Base-by-base conservation (phyloP, 2,113 vertebrate genomes). In the Xiphophorus hellerii region DNA sequence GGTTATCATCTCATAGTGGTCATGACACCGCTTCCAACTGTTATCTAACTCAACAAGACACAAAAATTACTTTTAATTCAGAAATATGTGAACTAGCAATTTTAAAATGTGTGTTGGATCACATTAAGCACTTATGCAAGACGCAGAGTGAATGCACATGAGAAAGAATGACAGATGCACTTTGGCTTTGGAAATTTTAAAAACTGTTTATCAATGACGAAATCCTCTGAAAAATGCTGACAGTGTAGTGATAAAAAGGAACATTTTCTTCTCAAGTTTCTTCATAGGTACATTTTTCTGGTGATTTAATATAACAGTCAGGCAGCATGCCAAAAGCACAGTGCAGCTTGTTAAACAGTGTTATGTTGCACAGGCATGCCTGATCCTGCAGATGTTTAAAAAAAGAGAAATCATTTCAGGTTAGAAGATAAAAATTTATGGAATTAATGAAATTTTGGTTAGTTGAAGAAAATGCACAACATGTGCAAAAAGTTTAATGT, bases 301-400 rank as follows among this genome's bases (percentile, higher is more conserved):
- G 62, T 69, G 14, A 73, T 64, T 22, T 25, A 4, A 1, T 31
- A 13, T 31, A 62, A 35, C 51, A 81, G 61, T 30, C 3, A 5
- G 64, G 80, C 58, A 54, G 22, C 11, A 28, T 8, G 76, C 76
- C 76, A 83, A 22, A 37, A 25, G 58, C 7, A 31, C 25, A 54
- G 29, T 22, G 51, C n/a, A 22, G 61, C 60, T 3, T 25, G 11
- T 44, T 22, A 68, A 78, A n/a, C 72, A 67, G 79, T 63, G 5
- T 74, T 30, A 10, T 11, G 6, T 31, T 42, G 44, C 39, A 76
- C 51, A 33, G 11, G 62, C 82, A 54, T 67, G 85, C 20, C 71
- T 6, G 33, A 61, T 65, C 83, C 33, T 79, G 82, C 67, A 77
- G 1, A 78, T 58, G 33, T 54, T 11, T n/a, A 9, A 77, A 42